Evolutionary conservation across 2,888 invertebrate species (phyloP), one percentile per base, ranked within the genome.

Genomic region (Volucella inflata): DNA sequence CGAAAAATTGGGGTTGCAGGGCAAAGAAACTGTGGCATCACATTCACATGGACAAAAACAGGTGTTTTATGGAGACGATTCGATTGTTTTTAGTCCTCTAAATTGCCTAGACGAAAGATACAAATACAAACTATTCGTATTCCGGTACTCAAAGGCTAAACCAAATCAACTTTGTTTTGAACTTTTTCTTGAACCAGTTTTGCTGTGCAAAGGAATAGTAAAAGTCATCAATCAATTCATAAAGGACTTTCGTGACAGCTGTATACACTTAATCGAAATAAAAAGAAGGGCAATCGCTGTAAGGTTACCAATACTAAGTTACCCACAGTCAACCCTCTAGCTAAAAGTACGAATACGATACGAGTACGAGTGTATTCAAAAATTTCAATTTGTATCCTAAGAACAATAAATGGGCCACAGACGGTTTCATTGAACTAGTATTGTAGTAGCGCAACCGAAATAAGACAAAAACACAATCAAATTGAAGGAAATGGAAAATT

Each of bases 171-270:
- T 21, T n/a, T 68, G n/a, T 50, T 70, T 70, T 70, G 46, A 55
- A 60, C 42, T 68, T 76, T 51, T 57, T 57, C 48, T 10, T 79
- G 70, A 71, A 80, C 75, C 68, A 84, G 80, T 79, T 79, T 77
- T 30, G 44, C 64, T 44, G 51, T 6, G 17, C 9, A 30, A 55
- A 62, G 48, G 21, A 10, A 30, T 30, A 30, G 30, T 30, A 70
- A 75, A 62, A 72, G 12, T 74, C 75, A 87, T 87, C 75, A 87
- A 87, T 76, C 83, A 87, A 67, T 72, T 87, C 72, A 80, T 76
- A 84, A 80, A 84, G 76, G 76, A 87, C 84, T 74, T 78, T 85
- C 74, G 81, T 77, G 85, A 87, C 79, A 85, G 87, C 62, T 65
- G 53, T 70, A 71, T 57, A 79, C 72, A 76, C 70, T 84, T 75